Conservation (phyloP, 2,888 invertebrate species). For the Melipona bicolor region DNA sequence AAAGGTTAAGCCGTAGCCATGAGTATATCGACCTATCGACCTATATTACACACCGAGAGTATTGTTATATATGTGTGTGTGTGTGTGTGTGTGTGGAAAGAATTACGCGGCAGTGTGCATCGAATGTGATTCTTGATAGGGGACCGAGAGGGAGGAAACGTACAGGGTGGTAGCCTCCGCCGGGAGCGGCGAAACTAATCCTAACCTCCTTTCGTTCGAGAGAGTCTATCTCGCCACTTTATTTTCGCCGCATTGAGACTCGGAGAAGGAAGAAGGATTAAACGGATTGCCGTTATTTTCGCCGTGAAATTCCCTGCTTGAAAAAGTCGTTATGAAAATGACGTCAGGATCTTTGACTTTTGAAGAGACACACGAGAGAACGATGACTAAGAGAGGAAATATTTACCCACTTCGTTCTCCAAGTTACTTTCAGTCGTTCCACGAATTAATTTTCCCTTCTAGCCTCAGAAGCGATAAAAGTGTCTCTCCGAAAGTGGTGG, state of each 20-base stretch:
- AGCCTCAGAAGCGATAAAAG: neutral
- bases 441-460: neutral
- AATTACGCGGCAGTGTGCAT: constrained; percentile 4
- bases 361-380: too few relatives aligned
- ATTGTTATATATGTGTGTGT: too few relatives aligned
- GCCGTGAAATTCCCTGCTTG: neutral
- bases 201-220: neutral
- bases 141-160: neutral
- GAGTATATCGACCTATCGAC: constrained; percentile 57
- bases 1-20: constrained; percentile 42
- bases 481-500: neutral
- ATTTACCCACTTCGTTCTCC: too few relatives aligned
- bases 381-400: too few relatives aligned
- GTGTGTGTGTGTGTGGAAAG: constrained; percentile 1
- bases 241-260: neutral
- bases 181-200: neutral
- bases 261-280: too few relatives aligned
- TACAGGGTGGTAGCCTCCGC: neutral
- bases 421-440: neutral
- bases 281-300: too few relatives aligned
- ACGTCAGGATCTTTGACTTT: neutral
- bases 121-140: constrained; percentile 17
- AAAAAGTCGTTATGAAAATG: neutral
- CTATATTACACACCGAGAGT: constrained; percentile 14
- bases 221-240: neutral